Evolutionary conservation across 2,888 invertebrate species (phyloP).

Genomic region (Rhagophthalmus giganteus): DNA sequence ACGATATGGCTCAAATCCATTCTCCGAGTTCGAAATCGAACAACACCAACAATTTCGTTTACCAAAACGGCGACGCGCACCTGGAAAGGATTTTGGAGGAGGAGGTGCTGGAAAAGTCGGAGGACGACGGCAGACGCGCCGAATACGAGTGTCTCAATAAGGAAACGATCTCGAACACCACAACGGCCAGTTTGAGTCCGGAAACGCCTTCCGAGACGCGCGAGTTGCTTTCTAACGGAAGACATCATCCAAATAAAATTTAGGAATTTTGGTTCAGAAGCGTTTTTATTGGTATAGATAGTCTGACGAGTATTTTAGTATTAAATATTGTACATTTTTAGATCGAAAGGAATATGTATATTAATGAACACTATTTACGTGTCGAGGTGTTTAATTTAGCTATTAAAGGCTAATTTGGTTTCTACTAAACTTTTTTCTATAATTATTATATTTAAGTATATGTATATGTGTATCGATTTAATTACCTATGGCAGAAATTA

Average conservation of each 20-base stretch:
- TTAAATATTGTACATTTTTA: background rate
- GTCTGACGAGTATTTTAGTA: background rate
- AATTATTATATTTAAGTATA: no score
- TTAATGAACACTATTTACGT: no score
- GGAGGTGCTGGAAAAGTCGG: slow-evolving; percentile 61
- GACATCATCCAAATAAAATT: slow-evolving; percentile 49
- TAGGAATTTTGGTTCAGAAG: background rate
- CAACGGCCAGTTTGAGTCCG: slow-evolving; percentile 65
- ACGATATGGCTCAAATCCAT: slow-evolving; percentile 48
- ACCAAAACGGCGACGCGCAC: slow-evolving; percentile 63
- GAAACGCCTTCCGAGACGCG: slow-evolving; percentile 71
- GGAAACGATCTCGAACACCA: slow-evolving; percentile 60
- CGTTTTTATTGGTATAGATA: background rate
- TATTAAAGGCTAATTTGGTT: no score
- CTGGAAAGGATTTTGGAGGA: slow-evolving; percentile 75
- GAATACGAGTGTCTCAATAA: slow-evolving; percentile 60
- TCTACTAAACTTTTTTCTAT: no score
- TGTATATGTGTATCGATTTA: no score
- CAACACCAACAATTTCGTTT: slow-evolving; percentile 57
- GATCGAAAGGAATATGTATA: no score
- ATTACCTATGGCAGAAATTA: no score
- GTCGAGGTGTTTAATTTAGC: no score
- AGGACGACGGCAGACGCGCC: slow-evolving; percentile 43
- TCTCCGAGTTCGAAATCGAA: slow-evolving; percentile 49
- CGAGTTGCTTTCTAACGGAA: slow-evolving; percentile 64